Base-by-base conservation (phyloP, 2,888 invertebrate genomes). In the Scotopteryx bipunctaria region DNA sequence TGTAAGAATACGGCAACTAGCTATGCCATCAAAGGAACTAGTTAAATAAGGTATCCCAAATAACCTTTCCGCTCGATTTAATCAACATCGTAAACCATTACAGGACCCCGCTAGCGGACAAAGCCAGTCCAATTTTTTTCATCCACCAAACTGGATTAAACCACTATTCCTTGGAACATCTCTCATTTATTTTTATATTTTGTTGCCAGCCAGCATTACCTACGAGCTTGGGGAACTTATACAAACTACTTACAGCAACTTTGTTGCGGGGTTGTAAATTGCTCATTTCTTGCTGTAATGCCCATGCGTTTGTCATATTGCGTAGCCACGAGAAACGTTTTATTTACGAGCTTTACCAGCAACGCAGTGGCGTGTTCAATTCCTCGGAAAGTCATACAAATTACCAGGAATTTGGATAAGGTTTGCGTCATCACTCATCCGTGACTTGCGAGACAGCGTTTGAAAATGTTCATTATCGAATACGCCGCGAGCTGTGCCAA, bases 81-180 rank as follows among this genome's bases (percentile, higher is more conserved):
- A 63, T 56, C 55, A 57, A 56, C 63, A 61, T 63, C 61, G 58
- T 70, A 62, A 62, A 61, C 60, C 55, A 65, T 69, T 69, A 64
- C 46, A 40, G 50, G 51, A 46, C 49, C 52, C 52, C 47, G 50
- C 50, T 27, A 46, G 43, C 55, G 57, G 46, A 57, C 60, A 60
- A 62, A 51, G 59, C 63, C 62, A 44, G 48, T 54, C 48, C 42
- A 63, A 59, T 57, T 61, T 63, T 27, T 64, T 68, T 60, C 61
- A 43, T 59, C 58, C 59, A 50, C 42, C 47, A 64, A 69, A 71
- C 69, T 60, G 62, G 67, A 66, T 63, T 68, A 63, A 46, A 44
- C 44, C 55, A 59, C 58, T 59, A 61, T 66, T 57, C 61, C 52
- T 57, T 56, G 53, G 45, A 54, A 59, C 57, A 53, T 61, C 36